Evolutionary conservation across 2,888 invertebrate species (phyloP).

Genomic region (Eumacrocentrus americanus): DNA sequence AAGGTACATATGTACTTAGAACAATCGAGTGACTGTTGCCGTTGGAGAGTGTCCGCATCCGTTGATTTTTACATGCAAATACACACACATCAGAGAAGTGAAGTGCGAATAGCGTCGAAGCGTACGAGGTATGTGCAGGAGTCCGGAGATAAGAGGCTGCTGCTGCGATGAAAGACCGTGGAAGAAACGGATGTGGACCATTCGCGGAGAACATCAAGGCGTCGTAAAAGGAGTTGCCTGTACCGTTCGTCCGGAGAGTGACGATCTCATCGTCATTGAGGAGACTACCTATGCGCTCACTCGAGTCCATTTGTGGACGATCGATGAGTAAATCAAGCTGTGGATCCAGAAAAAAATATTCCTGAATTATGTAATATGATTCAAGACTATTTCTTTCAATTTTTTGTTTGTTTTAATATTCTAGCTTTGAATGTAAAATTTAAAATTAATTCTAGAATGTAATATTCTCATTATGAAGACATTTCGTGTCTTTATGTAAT

Average conservation of each 20-base stretch:
- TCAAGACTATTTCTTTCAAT: no score
- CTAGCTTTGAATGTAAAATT: no score
- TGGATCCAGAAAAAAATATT: no score
- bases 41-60: not conserved
- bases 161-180: constrained; percentile 30
- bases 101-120: not conserved
- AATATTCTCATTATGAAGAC: no score
- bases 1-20: not conserved
- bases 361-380: no score
- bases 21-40: constrained; percentile 13
- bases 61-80: not conserved
- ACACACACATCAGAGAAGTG: not conserved
- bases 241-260: constrained; percentile 23
- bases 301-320: constrained; percentile 10
- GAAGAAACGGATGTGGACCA: constrained; percentile 32
- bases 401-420: no score
- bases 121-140: not conserved
- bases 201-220: constrained; percentile 28
- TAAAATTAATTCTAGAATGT: no score
- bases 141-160: constrained; percentile 30
- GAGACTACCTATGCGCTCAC: not conserved
- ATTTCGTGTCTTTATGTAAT: no score
- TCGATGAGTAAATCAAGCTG: not conserved
- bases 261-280: constrained; percentile 31
- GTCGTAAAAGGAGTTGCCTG: constrained; percentile 35